A percentile compares a stretch with the other conserved stretches of the same genome.
Conservation (phyloP, 2,797 vertebrate genomes). For the Cyprinella venusta region DNA sequence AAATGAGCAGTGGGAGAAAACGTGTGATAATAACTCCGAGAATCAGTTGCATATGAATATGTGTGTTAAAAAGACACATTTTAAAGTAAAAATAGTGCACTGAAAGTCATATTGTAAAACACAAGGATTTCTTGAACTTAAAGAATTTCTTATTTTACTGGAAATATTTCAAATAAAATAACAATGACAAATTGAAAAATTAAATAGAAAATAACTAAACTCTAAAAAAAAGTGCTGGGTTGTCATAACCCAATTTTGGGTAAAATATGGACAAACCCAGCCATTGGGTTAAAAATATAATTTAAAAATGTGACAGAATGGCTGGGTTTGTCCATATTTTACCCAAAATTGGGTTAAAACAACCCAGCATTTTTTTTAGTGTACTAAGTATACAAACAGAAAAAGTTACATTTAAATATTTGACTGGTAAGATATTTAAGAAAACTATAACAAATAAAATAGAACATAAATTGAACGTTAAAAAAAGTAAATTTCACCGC, state of each 20-base stretch:
- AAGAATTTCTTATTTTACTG: background rate
- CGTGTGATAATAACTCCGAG: background rate
- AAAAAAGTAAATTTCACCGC: background rate
- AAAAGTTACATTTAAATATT: background rate
- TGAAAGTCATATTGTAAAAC: background rate
- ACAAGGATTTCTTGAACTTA: no score
- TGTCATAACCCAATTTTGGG: no score
- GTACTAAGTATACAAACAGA: background rate
- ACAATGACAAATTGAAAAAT: background rate
- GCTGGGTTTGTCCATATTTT: no score
- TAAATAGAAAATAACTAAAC: background rate
- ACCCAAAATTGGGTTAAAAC: no score
- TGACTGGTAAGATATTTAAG: background rate
- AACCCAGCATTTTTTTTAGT: no score
- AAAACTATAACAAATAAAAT: background rate
- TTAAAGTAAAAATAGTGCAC: background rate
- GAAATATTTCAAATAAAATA: background rate
- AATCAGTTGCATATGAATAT: background rate
- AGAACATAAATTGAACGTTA: background rate
- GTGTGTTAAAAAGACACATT: background rate
- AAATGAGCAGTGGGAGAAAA: conserved; percentile 7
- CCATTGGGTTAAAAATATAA: no score
- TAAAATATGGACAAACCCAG: no score
- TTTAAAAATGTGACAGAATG: no score
- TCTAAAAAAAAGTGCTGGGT: no score